Percentiles rank a stretch among this genome's conserved stretches.
Evolutionary conservation across 1,140 invertebrate genomes (phyloP).

Genomic region (Lasioglossum albipes): DNA sequence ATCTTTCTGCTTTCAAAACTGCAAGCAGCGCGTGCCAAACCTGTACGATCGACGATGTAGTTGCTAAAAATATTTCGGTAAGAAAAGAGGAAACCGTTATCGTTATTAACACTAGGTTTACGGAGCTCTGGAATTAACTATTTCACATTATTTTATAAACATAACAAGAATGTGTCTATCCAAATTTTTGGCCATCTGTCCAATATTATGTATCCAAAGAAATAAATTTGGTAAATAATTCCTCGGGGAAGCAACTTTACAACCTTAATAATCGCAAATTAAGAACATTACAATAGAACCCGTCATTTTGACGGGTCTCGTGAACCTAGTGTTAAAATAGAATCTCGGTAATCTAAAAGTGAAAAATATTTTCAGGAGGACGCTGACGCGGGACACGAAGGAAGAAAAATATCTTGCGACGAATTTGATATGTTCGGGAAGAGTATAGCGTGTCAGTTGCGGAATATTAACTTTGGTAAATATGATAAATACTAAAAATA

Average conservation of each 20-base stretch:
- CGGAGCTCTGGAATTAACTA: too few relatives aligned
- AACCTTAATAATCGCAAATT: too few relatives aligned
- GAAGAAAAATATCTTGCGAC: constrained; percentile 31
- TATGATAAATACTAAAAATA: constrained; percentile 4
- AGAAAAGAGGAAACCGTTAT: background rate
- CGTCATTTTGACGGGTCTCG: too few relatives aligned
- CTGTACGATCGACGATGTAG: background rate
- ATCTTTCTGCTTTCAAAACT: constrained; percentile 39
- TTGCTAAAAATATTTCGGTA: constrained; percentile 4
- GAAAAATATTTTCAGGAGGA: constrained; percentile 44
- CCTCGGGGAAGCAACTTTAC: too few relatives aligned
- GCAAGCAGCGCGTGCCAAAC: constrained; percentile 2
- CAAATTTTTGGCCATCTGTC: too few relatives aligned
- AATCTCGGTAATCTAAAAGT: background rate
- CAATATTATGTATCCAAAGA: too few relatives aligned
- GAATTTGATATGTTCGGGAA: constrained; percentile 55
- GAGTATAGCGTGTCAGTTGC: constrained; percentile 51
- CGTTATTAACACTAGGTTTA: background rate
- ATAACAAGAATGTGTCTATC: too few relatives aligned
- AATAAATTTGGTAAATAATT: too few relatives aligned
- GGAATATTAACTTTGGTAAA: constrained; percentile 48
- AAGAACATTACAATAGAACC: too few relatives aligned
- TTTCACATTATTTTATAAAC: too few relatives aligned
- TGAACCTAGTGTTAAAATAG: too few relatives aligned
- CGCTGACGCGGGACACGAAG: background rate